A percentile compares a stretch with the other conserved stretches of the same genome.
These are phyloP conservation scores for Manis pentadactyla DNA, from an alignment of 2,797 vertebrate species.

Conservation along the genomic window DNA sequence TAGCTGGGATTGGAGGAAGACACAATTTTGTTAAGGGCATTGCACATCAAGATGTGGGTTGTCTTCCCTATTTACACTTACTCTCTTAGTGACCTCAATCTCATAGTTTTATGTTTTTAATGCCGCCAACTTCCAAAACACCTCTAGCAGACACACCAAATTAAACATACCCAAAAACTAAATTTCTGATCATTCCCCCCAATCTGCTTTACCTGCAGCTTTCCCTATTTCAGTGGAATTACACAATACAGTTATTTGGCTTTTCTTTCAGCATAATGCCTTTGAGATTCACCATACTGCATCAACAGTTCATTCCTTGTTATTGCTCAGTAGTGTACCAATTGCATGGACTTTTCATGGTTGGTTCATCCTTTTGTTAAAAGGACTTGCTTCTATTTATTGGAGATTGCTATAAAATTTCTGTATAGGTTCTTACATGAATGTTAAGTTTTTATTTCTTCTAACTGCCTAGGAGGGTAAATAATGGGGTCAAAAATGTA, in stretches of 20 bases:
- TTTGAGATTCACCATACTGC: neutral
- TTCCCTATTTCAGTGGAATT: neutral
- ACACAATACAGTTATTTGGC: neutral
- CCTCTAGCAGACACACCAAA: neutral
- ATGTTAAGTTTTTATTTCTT: neutral
- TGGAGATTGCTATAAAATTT: neutral
- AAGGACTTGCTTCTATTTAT: neutral
- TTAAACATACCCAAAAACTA: constrained; percentile 16
- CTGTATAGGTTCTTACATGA: neutral
- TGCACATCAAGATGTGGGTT: neutral
- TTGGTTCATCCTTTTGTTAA: neutral
- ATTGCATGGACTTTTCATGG: neutral
- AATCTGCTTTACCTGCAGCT: neutral
- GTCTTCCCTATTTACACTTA: neutral
- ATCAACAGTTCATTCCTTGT: neutral
- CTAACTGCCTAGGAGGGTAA: neutral
- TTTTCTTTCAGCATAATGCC: neutral
- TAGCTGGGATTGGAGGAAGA: neutral
- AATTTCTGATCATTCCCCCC: neutral
- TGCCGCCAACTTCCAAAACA: neutral
- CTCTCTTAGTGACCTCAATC: neutral
- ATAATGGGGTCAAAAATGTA: neutral
- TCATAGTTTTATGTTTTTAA: constrained; percentile 3
- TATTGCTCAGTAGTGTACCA: neutral
- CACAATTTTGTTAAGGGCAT: neutral